These are phyloP conservation scores for Apostichopus japonicus DNA, from an alignment of 35 echinoderm and acorn worm genomes.

Conservation along the genomic window DNA sequence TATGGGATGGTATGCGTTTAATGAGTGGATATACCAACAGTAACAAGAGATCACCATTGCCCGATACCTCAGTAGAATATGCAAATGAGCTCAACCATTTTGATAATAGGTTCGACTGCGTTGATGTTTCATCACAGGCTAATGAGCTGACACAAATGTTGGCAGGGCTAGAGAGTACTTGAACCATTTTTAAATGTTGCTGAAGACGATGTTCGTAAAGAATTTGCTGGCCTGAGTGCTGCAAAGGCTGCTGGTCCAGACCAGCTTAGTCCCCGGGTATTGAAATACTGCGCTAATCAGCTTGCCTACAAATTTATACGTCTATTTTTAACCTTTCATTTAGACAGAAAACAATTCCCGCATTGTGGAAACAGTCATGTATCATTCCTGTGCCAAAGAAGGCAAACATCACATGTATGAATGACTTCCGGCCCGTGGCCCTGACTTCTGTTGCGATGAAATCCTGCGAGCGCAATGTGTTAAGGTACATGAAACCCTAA, in stretches of 20 bases:
- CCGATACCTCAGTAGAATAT: conserved; percentile 2
- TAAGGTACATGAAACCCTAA: background rate
- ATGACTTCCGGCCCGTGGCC: background rate
- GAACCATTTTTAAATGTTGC: background rate
- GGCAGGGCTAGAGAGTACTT: background rate
- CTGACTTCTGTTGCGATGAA: background rate
- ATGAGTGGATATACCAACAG: background rate
- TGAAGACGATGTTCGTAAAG: conserved; percentile 25
- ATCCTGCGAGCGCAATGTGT: background rate
- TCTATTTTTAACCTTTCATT: background rate
- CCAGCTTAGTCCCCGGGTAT: conserved; percentile 20
- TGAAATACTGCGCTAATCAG: conserved; percentile 58
- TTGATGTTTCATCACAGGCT: background rate
- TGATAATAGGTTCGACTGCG: background rate
- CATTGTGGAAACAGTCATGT: background rate
- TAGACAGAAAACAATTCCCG: background rate
- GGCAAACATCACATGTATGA: background rate
- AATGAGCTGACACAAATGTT: background rate
- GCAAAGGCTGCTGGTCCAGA: conserved; percentile 65
- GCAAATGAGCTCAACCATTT: conserved; percentile 58
- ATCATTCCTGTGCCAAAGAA: background rate
- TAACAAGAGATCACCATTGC: background rate
- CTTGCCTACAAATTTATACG: conserved; percentile 51
- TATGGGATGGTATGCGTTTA: no score
- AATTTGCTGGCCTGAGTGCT: conserved; percentile 35